Evolutionary conservation across 2,888 invertebrate species (phyloP).

Genomic region (Tetragnatha montana): DNA sequence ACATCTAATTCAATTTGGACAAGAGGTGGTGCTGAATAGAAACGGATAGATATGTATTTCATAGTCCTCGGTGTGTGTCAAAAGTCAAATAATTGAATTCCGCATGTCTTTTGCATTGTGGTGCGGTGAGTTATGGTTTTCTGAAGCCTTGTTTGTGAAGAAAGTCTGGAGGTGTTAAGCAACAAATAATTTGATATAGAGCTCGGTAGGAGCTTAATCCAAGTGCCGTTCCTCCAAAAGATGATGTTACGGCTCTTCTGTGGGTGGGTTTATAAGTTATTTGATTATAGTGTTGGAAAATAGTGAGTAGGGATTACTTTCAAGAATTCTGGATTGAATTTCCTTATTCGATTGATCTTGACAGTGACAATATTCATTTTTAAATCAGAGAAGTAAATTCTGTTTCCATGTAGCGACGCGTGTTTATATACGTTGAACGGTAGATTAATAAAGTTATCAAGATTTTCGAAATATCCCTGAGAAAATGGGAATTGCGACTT

Average conservation of each 20-base stretch:
- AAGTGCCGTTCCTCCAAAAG: background rate
- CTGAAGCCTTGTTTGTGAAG: background rate
- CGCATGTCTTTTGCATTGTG: background rate
- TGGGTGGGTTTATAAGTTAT: background rate
- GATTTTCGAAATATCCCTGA: no score
- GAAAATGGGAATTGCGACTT: no score
- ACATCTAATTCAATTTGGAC: background rate
- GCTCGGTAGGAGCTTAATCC: background rate
- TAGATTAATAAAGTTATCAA: no score
- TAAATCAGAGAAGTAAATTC: no score
- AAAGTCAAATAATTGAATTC: background rate
- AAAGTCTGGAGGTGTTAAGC: slow-evolving; percentile 17
- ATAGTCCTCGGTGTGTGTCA: background rate
- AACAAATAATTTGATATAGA: slow-evolving; percentile 28
- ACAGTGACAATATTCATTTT: no score
- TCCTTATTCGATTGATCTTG: no score
- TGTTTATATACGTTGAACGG: no score
- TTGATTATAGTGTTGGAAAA: background rate
- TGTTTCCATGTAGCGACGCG: no score
- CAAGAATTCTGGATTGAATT: no score
- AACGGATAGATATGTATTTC: background rate
- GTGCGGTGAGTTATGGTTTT: slow-evolving; percentile 1
- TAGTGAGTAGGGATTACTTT: no score
- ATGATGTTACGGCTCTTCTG: background rate
- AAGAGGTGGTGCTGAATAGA: background rate